A percentile compares a stretch with the other conserved stretches of the same genome.
These are phyloP conservation scores for Proales similis DNA, from an alignment of 1,140 invertebrate species.

Conservation along the genomic window DNA sequence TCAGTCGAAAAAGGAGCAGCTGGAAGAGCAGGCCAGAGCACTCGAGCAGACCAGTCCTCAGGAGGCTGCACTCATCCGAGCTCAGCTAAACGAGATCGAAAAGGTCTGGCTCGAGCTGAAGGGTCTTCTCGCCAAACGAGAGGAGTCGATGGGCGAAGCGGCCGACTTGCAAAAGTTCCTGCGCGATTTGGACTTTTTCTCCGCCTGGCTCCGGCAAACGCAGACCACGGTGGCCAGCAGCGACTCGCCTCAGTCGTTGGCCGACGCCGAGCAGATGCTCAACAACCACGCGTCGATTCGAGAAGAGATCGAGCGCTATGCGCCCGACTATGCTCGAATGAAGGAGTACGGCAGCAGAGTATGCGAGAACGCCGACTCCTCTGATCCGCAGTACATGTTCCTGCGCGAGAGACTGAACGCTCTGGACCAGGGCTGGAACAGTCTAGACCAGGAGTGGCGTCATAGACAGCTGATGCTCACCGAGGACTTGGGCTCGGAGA, in stretches of 20 bases:
- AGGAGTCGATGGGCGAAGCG: conserved; percentile 94
- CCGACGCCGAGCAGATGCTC: conserved; percentile 90
- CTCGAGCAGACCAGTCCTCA: conserved; percentile 90
- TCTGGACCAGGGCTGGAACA: conserved; percentile 94
- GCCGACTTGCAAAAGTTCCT: conserved; percentile 96
- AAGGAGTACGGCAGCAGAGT: conserved; percentile 96
- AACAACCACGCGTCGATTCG: conserved; percentile 90
- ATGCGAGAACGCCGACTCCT: conserved; percentile 63
- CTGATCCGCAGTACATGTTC: conserved; percentile 98
- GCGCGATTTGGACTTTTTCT: conserved; percentile 97
- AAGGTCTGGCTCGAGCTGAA: conserved; percentile 91
- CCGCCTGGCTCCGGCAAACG: conserved; percentile 94
- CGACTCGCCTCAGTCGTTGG: conserved; percentile 74
- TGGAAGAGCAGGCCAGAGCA: conserved; percentile 80
- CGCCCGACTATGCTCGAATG: conserved; percentile 93
- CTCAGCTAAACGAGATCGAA: conserved; percentile 79
- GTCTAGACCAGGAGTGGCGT: conserved; percentile 98
- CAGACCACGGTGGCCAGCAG: conserved; percentile 90
- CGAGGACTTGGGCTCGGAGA: conserved; percentile 60
- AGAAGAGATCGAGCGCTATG: conserved; percentile 98
- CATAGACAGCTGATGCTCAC: conserved; percentile 81
- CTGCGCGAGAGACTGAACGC: conserved; percentile 88
- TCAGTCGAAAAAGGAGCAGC: conserved; percentile 67
- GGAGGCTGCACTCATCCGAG: conserved; percentile 81
- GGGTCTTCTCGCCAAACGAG: conserved; percentile 73